These are phyloP conservation scores for Microhierax caerulescens DNA, from an alignment of 2,797 vertebrate species.

Conservation along the genomic window DNA sequence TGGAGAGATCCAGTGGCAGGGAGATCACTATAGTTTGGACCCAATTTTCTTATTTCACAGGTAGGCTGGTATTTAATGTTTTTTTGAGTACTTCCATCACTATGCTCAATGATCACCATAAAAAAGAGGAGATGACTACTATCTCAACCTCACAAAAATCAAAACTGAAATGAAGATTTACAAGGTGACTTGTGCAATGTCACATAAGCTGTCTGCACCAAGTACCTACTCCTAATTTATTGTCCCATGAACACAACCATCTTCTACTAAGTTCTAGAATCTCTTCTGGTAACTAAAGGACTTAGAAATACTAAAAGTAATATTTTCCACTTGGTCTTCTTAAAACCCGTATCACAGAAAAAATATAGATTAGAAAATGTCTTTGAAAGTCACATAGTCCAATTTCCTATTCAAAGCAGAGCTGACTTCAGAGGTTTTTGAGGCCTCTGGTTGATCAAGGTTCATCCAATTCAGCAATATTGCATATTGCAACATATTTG, in stretches of 20 bases:
- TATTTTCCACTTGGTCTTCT: not conserved
- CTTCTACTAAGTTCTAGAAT: not conserved
- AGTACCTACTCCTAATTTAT: not conserved
- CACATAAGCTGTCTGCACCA: not conserved
- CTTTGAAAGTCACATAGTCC: not conserved
- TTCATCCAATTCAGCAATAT: not conserved
- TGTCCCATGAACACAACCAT: not conserved
- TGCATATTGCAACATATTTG: not conserved
- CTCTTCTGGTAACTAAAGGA: not conserved
- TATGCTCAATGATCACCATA: accelerated
- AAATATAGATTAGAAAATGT: not conserved
- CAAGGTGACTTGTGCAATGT: not conserved
- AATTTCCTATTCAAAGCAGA: not conserved
- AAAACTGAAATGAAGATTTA: not conserved
- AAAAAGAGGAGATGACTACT: not conserved
- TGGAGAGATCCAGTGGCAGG: not conserved
- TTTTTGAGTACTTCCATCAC: not conserved
- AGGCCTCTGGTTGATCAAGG: not conserved
- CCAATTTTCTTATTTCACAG: not conserved
- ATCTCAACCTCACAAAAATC: not conserved
- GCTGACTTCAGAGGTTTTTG: not conserved
- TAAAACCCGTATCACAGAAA: not conserved
- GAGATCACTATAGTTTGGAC: not conserved
- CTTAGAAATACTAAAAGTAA: not conserved
- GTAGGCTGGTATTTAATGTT: not conserved